These are phyloP conservation scores for Sphaeridia pumilis DNA, from an alignment of 2,888 invertebrate species.

Conservation along the genomic window DNA sequence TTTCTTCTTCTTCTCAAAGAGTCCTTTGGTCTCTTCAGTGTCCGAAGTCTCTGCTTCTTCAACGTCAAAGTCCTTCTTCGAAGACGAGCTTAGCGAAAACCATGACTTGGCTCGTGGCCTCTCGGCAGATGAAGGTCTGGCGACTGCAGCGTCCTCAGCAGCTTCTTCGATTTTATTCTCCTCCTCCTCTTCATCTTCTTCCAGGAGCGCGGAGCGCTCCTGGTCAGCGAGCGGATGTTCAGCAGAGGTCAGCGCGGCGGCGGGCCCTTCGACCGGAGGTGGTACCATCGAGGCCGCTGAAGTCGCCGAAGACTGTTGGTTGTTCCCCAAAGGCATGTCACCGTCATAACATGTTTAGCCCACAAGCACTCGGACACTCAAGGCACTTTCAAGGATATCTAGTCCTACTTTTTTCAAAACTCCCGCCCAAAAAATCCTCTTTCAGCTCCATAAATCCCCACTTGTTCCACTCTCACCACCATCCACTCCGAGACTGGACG, in stretches of 20 bases:
- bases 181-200: background rate
- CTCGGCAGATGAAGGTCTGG: background rate
- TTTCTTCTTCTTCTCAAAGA: background rate
- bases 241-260: background rate
- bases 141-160: background rate
- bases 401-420: too few species aligned
- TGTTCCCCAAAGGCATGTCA: too few species aligned
- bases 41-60: background rate
- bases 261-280: too few species aligned
- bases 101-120: slow-evolving; percentile 14
- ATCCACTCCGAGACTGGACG: too few species aligned
- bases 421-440: too few species aligned
- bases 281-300: too few species aligned
- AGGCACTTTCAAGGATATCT: too few species aligned
- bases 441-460: too few species aligned
- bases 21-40: background rate
- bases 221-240: too few species aligned
- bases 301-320: too few species aligned
- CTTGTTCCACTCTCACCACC: slow-evolving; percentile 1
- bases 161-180: background rate
- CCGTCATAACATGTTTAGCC: too few species aligned
- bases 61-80: background rate
- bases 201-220: background rate
- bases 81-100: slow-evolving; percentile 3
- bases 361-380: too few species aligned